phyloP scores from a whole-genome alignment of 2,888 invertebrate species.

The Drosophila tanythrix region DNA sequence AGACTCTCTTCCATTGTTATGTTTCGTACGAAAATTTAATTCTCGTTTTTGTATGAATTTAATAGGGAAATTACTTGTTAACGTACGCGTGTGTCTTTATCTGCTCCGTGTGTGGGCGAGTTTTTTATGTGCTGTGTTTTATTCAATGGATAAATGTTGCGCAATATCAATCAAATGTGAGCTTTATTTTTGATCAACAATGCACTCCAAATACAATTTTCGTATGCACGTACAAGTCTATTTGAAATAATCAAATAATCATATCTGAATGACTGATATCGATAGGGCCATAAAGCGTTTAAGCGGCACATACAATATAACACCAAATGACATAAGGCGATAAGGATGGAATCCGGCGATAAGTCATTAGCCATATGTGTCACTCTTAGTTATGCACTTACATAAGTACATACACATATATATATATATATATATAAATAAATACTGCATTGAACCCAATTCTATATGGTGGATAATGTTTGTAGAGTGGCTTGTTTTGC shows the following conservation, averaged over 20 bases:
- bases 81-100: constrained; percentile 32
- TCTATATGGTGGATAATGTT: constrained; percentile 21
- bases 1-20: constrained; percentile 19
- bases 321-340: constrained; percentile 35
- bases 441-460: constrained; percentile 7
- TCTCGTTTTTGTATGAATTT: constrained; percentile 49
- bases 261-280: constrained; percentile 54
- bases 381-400: background rate
- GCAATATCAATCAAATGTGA: constrained; percentile 30
- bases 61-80: constrained; percentile 77
- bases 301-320: constrained; percentile 33
- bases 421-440: background rate
- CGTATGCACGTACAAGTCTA: constrained; percentile 19
- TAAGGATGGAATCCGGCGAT: constrained; percentile 28
- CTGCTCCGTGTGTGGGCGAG: constrained; percentile 19
- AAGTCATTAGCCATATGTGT: constrained; percentile 17
- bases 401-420: constrained; percentile 1
- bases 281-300: constrained; percentile 60
- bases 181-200: constrained; percentile 20
- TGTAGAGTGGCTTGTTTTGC: background rate
- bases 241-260: constrained; percentile 48
- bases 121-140: constrained; percentile 13
- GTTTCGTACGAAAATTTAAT: constrained; percentile 24
- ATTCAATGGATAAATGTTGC: constrained; percentile 18
- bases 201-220: constrained; percentile 47